Evolutionary conservation across 2,113 vertebrate species (phyloP), one percentile per base, ranked within the genome.

Genomic region (Apistogramma diplotaenia): DNA sequence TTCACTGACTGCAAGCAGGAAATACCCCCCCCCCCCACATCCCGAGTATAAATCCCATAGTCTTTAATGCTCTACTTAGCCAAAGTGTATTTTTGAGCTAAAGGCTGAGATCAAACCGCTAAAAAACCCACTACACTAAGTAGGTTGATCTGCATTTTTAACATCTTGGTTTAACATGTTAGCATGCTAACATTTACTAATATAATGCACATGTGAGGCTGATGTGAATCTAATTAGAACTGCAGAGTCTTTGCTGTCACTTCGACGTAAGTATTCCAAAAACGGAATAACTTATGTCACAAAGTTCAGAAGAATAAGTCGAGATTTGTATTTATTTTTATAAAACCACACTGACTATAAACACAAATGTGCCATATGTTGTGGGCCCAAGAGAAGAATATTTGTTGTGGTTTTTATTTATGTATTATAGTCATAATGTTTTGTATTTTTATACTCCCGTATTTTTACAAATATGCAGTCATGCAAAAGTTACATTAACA

Each of bases 201-300:
- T 61, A 61, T 62, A 62, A 40, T 0, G 0, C 1, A 0, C 12
- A 62, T n/a, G 8, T 40, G 13, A 1, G 60, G 7, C 35, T 62
- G 0, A 25, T 62, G 60, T 43, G 21, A 16, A n/a, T 62, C 60
- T 9, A 9, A 16, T 23, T 23, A 62, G 60, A 62, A 62, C 35
- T 62, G 7, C 19, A 6, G 13, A 7, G 1, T 23, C 40, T 62
- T 40, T 23, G 23, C 33, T 15, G 2, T 15, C 21, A n/a, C 8
- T 37, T 23, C n/a, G 60, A 5, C n/a, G 5, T 62, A 0, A 0
- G 15, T 23, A 33, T 40, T 15, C 12, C 4, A 62, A 8, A 40
- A 62, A 23, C 60, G 1, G n/a, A 62, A 62, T 62, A 62, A 21
- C 40, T 43, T 62, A 11, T 40, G 21, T 13, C 8, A 40, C 60